Evolutionary conservation across 1,140 invertebrate genomes (phyloP).

Genomic region (Ceratoteleas bidentatus): DNA sequence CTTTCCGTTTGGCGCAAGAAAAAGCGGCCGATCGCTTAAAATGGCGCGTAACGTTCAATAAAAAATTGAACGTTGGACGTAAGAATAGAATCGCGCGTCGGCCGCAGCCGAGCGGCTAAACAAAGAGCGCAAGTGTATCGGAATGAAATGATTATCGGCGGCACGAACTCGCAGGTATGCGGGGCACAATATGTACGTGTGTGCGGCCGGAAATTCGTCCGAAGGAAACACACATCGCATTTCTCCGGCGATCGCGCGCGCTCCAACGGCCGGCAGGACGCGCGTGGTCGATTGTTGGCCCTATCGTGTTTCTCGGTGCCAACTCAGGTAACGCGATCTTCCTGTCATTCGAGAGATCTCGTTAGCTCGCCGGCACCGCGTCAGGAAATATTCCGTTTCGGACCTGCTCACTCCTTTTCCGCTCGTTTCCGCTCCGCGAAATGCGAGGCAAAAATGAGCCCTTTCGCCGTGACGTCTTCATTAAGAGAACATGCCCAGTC

Average conservation of each 20-base stretch:
- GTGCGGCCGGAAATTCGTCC: constrained; percentile 48
- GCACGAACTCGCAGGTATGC: constrained; percentile 11
- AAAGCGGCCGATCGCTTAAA: background rate
- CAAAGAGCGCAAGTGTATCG: constrained; percentile 16
- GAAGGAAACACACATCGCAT: constrained; percentile 43
- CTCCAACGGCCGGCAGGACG: constrained; percentile 43
- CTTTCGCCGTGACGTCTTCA: background rate
- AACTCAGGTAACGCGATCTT: constrained; percentile 53
- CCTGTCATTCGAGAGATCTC: constrained; percentile 56
- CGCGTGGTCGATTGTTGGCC: constrained; percentile 57
- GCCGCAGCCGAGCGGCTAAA: background rate
- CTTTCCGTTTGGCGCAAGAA: no score
- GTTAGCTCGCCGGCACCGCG: constrained; percentile 29
- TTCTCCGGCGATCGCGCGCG: constrained; percentile 37
- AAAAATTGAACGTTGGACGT: background rate
- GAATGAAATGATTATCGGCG: constrained; percentile 22
- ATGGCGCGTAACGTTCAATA: background rate
- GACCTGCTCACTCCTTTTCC: constrained; percentile 39
- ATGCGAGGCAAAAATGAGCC: background rate
- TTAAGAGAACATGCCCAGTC: background rate
- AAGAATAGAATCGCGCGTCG: background rate
- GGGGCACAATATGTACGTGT: constrained; percentile 18
- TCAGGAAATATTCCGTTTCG: constrained; percentile 62
- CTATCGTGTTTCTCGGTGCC: constrained; percentile 53
- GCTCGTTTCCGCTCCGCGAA: constrained; percentile 38